Evolutionary conservation across 2,888 invertebrate genomes (phyloP).

Genomic region (Cephus spinipes): DNA sequence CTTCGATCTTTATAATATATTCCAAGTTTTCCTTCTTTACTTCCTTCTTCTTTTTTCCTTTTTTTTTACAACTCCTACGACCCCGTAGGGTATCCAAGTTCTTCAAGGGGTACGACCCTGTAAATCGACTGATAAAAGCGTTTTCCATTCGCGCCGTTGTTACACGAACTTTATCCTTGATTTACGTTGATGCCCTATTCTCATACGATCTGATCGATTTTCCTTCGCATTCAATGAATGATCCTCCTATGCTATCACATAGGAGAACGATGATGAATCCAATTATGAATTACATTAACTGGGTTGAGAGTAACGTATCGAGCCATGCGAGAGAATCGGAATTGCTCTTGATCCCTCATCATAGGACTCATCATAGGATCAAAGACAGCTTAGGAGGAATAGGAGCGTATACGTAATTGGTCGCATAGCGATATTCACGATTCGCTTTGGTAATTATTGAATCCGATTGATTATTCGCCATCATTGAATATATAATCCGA

Average conservation of each 20-base stretch:
- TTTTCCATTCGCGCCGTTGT: neutral
- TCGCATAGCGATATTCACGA: neutral
- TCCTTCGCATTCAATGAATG: neutral
- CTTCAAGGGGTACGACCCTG: neutral
- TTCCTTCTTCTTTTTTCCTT: neutral
- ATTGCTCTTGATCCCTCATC: neutral
- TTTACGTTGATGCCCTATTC: neutral
- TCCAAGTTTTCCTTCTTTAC: neutral
- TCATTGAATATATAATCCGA: neutral
- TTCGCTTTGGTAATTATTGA: neutral
- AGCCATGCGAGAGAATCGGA: neutral
- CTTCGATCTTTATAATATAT: neutral
- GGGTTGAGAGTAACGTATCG: neutral
- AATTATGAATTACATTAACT: neutral
- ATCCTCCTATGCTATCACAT: neutral
- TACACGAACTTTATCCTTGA: neutral
- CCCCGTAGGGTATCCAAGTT: neutral
- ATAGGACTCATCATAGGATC: neutral
- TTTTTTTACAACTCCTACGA: no score
- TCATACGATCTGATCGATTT: neutral
- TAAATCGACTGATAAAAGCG: neutral
- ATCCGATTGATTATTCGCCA: neutral
- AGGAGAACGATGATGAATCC: neutral
- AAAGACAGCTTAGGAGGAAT: neutral
- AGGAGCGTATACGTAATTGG: neutral